A percentile compares a stretch with the other conserved stretches of the same genome.
phyloP scores from a whole-genome alignment of 2,797 vertebrate genomes.

The Leptatherina wallacei region DNA sequence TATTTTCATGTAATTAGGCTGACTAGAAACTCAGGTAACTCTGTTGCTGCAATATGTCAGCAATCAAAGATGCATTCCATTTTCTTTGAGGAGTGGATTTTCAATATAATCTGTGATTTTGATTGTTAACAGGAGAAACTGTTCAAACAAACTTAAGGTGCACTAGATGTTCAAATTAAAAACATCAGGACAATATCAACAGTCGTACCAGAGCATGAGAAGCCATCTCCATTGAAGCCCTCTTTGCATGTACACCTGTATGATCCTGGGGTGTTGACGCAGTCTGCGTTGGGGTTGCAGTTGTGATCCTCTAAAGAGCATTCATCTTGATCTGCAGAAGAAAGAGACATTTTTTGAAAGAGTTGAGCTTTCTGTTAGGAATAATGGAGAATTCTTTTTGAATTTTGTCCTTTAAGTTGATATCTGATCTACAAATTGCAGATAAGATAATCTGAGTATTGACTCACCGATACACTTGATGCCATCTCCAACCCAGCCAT shows the following conservation, averaged over 20 bases:
- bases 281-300: conserved; percentile 91
- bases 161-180: neutral
- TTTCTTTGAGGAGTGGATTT: neutral
- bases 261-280: conserved; percentile 90
- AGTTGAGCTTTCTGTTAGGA: neutral
- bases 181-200: neutral
- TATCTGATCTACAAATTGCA: neutral
- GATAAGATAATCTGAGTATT: neutral
- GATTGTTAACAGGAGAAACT: too few species aligned
- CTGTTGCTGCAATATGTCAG: neutral
- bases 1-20: neutral
- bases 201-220: conserved; percentile 88
- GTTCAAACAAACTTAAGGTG: neutral
- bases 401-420: neutral
- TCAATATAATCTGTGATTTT: neutral
- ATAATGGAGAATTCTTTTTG: neutral
- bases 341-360: neutral
- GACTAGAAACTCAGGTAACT: neutral
- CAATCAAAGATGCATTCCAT: neutral
- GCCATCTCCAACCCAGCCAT: conserved; percentile 92
- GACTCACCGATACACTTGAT: conserved; percentile 91
- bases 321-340: conserved; percentile 89
- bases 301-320: conserved; percentile 88
- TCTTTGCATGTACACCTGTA: conserved; percentile 90
- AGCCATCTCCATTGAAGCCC: conserved; percentile 92